These are phyloP conservation scores for Speoplatyrhinus poulsoni DNA, from an alignment of 2,113 vertebrate genomes.

Conservation along the genomic window DNA sequence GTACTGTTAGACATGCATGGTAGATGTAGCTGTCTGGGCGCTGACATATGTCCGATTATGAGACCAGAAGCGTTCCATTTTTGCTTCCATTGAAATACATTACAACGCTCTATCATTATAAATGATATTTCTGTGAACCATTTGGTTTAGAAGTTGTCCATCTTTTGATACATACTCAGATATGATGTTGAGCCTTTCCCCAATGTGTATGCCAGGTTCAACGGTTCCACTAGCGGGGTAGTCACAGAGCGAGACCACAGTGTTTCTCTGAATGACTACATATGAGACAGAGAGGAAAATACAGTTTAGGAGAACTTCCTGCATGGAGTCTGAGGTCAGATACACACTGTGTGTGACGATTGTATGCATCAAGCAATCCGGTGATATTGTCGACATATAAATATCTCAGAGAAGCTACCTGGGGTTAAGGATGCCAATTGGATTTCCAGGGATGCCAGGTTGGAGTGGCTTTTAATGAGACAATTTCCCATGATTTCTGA, in stretches of 20 bases:
- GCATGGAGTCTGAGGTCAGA: not conserved
- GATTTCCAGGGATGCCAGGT: slow-evolving; percentile 36
- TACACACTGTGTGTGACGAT: not conserved
- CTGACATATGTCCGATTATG: no score
- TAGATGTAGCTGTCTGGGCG: no score
- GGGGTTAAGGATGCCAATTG: slow-evolving; percentile 10
- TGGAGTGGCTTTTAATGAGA: slow-evolving; percentile 40
- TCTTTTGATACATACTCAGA: slow-evolving; percentile 77
- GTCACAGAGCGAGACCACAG: slow-evolving; percentile 77
- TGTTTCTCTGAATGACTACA: slow-evolving; percentile 56
- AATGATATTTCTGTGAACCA: no score
- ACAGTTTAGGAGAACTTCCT: not conserved
- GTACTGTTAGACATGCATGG: no score
- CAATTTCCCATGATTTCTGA: slow-evolving; percentile 65
- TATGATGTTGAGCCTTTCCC: slow-evolving; percentile 77
- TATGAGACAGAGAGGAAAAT: not conserved
- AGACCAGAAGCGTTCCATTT: no score
- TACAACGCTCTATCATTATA: no score
- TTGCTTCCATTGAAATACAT: no score
- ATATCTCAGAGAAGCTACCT: slow-evolving; percentile 33
- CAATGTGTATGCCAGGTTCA: slow-evolving; percentile 69
- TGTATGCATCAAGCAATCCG: not conserved
- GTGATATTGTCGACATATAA: not conserved
- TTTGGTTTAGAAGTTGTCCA: not conserved
- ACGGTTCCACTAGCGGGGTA: slow-evolving; percentile 65